These are phyloP conservation scores for Gadus macrocephalus DNA, from an alignment of 2,113 vertebrate genomes.

Conservation along the genomic window DNA sequence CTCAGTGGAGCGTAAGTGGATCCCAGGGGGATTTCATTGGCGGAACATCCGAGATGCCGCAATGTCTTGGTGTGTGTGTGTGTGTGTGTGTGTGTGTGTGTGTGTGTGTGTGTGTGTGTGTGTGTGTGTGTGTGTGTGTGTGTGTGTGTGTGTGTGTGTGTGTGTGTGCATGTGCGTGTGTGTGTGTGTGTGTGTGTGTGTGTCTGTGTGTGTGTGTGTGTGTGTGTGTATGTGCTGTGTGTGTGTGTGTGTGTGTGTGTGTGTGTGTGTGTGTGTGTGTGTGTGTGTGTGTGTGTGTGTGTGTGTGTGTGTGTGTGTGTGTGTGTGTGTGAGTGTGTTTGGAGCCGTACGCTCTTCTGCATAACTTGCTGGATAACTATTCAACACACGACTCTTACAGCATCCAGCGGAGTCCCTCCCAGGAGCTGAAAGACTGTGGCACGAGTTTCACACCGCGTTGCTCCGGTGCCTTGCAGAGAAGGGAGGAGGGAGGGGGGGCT, in stretches of 20 bases:
- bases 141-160: neutral
- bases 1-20: constrained; percentile 1
- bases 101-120: constrained; percentile 20
- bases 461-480: neutral
- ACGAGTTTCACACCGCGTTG: no score
- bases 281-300: no score
- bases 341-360: neutral
- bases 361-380: neutral
- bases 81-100: constrained; percentile 14
- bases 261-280: constrained; percentile 18
- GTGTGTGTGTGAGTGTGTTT: constrained; percentile 2
- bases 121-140: neutral
- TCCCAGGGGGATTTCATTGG: constrained; percentile 12
- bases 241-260: neutral
- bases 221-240: constrained; percentile 11
- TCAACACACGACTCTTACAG: no score
- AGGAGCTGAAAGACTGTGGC: no score
- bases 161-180: neutral
- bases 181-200: neutral
- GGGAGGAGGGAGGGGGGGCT: neutral
- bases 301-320: constrained; percentile 11
- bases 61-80: constrained; percentile 17
- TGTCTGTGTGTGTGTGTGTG: constrained; percentile 15
- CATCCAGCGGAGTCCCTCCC: no score
- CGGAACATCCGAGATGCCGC: constrained; percentile 13